Percentiles rank a stretch among this genome's conserved stretches.
These are phyloP conservation scores for Ancistrus triradiatus DNA, from an alignment of 2,113 vertebrate species.

Conservation along the genomic window DNA sequence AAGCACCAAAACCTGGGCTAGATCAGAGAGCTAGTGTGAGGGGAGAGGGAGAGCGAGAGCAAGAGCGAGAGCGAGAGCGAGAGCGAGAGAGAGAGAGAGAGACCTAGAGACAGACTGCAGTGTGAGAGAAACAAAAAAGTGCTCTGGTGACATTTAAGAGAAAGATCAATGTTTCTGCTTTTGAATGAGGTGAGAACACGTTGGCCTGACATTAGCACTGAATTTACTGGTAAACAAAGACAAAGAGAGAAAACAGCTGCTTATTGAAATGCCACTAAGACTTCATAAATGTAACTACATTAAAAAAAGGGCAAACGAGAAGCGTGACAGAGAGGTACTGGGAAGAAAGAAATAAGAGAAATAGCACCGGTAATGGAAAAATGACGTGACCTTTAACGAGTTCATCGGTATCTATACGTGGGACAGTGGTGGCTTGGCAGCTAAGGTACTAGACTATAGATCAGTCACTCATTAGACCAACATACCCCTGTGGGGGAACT, in stretches of 20 bases:
- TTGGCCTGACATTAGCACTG: conserved; percentile 25
- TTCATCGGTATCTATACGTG: too few species aligned
- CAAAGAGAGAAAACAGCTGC: neutral
- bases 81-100: too few species aligned
- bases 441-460: too few species aligned
- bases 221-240: conserved; percentile 16
- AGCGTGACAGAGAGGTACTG: neutral
- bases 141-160: conserved; percentile 41
- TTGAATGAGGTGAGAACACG: conserved; percentile 30
- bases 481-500: too few species aligned
- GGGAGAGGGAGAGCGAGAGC: too few species aligned
- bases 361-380: too few species aligned
- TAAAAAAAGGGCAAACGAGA: neutral
- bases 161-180: conserved; percentile 31
- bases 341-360: neutral
- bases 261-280: neutral
- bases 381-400: too few species aligned
- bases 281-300: neutral
- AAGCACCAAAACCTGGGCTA: conserved; percentile 25
- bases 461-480: too few species aligned
- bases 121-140: conserved; percentile 9
- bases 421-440: too few species aligned
- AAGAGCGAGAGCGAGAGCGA: too few species aligned
- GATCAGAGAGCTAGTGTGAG: neutral
- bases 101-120: neutral